These are phyloP conservation scores for Pemphigus obesinymphae DNA, from an alignment of 1,140 invertebrate species.

Conservation along the genomic window DNA sequence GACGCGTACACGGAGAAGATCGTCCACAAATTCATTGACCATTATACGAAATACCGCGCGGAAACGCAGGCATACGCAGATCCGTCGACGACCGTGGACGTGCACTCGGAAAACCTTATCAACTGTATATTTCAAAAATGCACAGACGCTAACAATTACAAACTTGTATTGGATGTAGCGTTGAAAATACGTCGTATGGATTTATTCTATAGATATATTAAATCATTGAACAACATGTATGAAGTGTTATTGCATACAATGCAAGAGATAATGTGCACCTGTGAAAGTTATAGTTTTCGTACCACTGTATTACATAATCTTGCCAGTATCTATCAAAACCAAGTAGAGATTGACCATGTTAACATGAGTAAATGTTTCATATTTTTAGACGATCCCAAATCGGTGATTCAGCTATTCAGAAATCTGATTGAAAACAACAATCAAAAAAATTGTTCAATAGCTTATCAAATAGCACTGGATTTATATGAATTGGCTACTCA, in stretches of 20 bases:
- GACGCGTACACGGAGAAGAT: conserved; percentile 96
- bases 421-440: conserved; percentile 76
- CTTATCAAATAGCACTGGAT: conserved; percentile 98
- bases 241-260: conserved; percentile 92
- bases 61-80: conserved; percentile 58
- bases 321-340: conserved; percentile 81
- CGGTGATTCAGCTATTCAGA: conserved; percentile 86
- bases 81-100: conserved; percentile 71
- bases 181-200: conserved; percentile 95
- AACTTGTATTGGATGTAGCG: conserved; percentile 88
- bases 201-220: conserved; percentile 86
- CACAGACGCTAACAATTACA: conserved; percentile 86
- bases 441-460: conserved; percentile 76
- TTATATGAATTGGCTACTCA: conserved; percentile 98
- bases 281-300: conserved; percentile 87
- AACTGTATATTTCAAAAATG: conserved; percentile 96
- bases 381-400: conserved; percentile 87
- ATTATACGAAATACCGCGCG: conserved; percentile 81
- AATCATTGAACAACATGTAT: conserved; percentile 82
- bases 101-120: conserved; percentile 85
- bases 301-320: conserved; percentile 82
- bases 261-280: conserved; percentile 90
- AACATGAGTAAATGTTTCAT: conserved; percentile 96
- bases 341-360: conserved; percentile 87
- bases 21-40: conserved; percentile 92